phyloP scores from a whole-genome alignment of 2,888 invertebrate genomes.

The Pollenia labialis region DNA sequence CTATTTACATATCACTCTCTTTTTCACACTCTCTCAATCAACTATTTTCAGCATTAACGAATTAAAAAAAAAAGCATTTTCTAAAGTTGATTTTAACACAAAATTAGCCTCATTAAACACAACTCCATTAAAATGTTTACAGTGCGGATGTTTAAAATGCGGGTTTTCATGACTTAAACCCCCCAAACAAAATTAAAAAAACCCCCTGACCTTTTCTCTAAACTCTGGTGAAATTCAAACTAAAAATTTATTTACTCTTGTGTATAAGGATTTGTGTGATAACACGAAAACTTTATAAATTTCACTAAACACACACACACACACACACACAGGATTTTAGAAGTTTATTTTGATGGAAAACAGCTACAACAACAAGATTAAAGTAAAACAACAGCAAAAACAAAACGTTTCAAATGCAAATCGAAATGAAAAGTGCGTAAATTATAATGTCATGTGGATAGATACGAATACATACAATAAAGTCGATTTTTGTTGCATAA shows the following conservation, averaged over 20 bases:
- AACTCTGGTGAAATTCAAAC: background rate
- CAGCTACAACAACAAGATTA: background rate
- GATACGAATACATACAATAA: conserved; percentile 7
- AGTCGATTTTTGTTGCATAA: conserved; percentile 4
- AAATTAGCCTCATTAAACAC: background rate
- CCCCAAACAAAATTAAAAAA: background rate
- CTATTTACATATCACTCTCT: too few species aligned
- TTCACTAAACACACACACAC: background rate
- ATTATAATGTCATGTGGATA: conserved; percentile 55
- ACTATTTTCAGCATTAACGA: background rate
- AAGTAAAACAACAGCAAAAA: background rate
- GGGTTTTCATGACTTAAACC: background rate
- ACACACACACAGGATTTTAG: background rate
- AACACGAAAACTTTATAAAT: conserved; percentile 33
- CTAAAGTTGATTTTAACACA: background rate
- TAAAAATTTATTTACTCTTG: conserved; percentile 1
- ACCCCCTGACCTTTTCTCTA: background rate
- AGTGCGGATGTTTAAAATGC: background rate
- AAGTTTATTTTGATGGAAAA: conserved; percentile 14
- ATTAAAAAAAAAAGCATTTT: background rate
- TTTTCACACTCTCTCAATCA: too few species aligned
- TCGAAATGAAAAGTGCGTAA: conserved; percentile 71
- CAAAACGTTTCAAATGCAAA: conserved; percentile 45
- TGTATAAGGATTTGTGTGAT: background rate
- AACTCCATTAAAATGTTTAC: conserved; percentile 6